Conservation (phyloP, 2,113 vertebrate species). For the Xiphophorus hellerii region DNA sequence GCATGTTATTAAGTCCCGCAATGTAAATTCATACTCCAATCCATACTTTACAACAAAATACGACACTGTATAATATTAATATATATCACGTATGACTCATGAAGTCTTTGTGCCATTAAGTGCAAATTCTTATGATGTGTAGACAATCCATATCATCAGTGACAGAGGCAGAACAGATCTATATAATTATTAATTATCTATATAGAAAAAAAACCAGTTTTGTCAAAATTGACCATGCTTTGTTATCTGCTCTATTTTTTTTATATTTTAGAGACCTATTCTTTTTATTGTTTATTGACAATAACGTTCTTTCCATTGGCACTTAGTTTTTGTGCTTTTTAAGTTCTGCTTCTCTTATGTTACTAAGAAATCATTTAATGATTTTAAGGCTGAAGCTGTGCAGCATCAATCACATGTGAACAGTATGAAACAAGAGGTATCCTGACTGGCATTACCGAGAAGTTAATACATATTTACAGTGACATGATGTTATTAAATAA, state of each 20-base stretch:
- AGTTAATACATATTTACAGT: background rate
- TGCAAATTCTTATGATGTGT: no score
- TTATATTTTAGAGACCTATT: background rate
- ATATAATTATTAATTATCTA: background rate
- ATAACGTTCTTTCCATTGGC: background rate
- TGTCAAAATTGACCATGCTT: background rate
- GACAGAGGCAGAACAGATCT: background rate
- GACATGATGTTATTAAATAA: background rate
- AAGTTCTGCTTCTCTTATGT: background rate
- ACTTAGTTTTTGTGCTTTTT: background rate
- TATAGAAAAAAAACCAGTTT: background rate
- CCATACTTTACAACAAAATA: background rate
- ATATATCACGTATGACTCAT: no score
- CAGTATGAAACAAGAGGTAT: slow-evolving; percentile 6
- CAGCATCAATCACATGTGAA: slow-evolving; percentile 12
- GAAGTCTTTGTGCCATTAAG: no score
- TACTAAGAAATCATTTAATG: background rate
- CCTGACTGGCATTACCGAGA: slow-evolving; percentile 1
- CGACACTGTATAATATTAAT: no score
- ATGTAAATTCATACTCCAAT: background rate
- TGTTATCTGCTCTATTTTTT: background rate
- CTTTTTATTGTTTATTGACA: background rate
- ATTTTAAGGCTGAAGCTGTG: background rate
- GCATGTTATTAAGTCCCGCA: no score
- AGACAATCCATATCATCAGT: no score